These are phyloP conservation scores for Drosophila rufa DNA, from an alignment of 1,140 invertebrate genomes.

Conservation along the genomic window DNA sequence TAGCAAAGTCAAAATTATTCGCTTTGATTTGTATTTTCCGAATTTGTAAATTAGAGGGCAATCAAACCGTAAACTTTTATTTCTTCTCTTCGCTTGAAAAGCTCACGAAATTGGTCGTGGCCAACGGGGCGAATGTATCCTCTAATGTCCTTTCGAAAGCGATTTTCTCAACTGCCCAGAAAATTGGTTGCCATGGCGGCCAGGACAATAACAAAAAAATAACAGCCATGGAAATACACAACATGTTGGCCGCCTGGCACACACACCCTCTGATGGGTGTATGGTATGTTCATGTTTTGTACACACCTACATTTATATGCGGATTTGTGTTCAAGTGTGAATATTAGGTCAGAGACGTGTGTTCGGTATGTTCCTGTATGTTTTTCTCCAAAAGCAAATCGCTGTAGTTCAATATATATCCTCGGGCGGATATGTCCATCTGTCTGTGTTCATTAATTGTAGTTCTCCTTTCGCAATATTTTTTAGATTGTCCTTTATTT, in stretches of 20 bases:
- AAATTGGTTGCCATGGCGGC: constrained; percentile 60
- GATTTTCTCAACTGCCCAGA: constrained; percentile 53
- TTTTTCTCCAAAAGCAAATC: constrained; percentile 24
- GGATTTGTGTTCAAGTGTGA: constrained; percentile 30
- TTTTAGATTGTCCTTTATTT: not conserved
- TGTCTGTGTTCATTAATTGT: constrained; percentile 9
- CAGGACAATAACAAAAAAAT: constrained; percentile 52
- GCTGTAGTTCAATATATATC: constrained; percentile 24
- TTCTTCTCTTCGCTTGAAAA: constrained; percentile 14
- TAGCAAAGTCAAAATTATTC: constrained; percentile 25
- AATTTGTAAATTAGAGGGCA: constrained; percentile 56
- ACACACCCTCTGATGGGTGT: not conserved
- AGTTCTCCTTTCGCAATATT: constrained; percentile 24
- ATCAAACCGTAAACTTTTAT: constrained; percentile 55
- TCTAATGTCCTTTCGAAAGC: constrained; percentile 47
- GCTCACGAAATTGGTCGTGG: constrained; percentile 14
- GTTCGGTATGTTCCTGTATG: not conserved
- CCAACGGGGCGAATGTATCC: constrained; percentile 31
- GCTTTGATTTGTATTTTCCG: constrained; percentile 38
- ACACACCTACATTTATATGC: constrained; percentile 5
- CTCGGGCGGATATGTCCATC: not conserved
- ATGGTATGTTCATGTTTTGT: constrained; percentile 12
- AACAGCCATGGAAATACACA: constrained; percentile 55
- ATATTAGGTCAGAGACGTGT: constrained; percentile 38
- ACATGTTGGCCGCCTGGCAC: constrained; percentile 23